Evolutionary conservation across 1,140 invertebrate species (phyloP), one percentile per base, ranked within the genome.

Genomic region (Melanaphis sacchari): DNA sequence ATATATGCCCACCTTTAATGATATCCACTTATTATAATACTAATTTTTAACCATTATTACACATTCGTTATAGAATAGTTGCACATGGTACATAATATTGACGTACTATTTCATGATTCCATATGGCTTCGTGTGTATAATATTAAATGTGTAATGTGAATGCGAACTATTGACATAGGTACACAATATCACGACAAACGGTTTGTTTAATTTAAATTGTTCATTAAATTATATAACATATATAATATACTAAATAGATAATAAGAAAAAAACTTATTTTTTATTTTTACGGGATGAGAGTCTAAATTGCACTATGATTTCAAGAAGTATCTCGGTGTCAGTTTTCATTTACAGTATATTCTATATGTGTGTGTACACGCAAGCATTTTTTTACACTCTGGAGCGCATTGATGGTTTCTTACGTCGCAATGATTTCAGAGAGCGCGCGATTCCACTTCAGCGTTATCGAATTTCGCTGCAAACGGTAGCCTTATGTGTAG

Each of bases 401-500:
- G 54, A 89, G 43, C 87, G 87, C 87, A 89, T 52, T 54, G 87
- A 43, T 87, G 31, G 41, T 21, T 43, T n/a, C 38, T 49, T 36
- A n/a, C 87, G 46, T 38, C n/a, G 11, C n/a, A 24, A 8, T 89
- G 36, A 38, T 43, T 54, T 54, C 52, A 89, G 9, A 84, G 24
- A 26, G 81, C 38, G 43, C 87, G 46, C 87, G 22, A 89, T 38
- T 38, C 8, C 18, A 54, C 52, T 89, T 52, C 87, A 89, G 87
- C 87, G 87, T 24, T 89, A 89, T 89, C 87, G 87, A 89, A 49
- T 89, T 89, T 52, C 87, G 21, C 59, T 76, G 59, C 49, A 52
- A 89, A 89, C 87, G 52, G 87, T 89, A 89, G 87, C 87, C 36
- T 36, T 15, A 46, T 76, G 18, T n/a, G 31, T 41, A 43, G n/a